Base-by-base conservation (phyloP, 2,113 vertebrate genomes). In the Rissa tridactyla region DNA sequence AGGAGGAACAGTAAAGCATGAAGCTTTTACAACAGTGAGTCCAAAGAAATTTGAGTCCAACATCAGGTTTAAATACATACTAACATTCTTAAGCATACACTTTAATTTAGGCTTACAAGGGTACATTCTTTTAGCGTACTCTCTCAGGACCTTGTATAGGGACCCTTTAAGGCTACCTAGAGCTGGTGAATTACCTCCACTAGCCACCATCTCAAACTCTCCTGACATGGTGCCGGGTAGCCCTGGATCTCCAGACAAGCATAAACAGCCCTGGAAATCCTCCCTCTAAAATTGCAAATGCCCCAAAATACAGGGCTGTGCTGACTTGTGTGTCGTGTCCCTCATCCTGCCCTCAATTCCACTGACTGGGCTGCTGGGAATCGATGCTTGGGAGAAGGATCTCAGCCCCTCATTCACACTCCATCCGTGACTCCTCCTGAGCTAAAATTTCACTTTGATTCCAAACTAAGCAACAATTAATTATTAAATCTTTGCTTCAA, bases 301-400 rank as follows among this genome's bases (percentile, higher is more conserved):
- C 3, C 6, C 18, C 23, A 72, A 57, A 64, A 11, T 7, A 52
- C 5, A 34, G 21, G 25, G 44, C 13, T 44, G 11, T 55, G 52
- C 26, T 55, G n/a, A 52, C 4, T 23, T 11, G 5, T 34, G 22
- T 26, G 38, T 30, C 3, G 0, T 16, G 27, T 15, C 15, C 9
- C 13, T 49, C 20, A 49, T 52, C 19, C 15, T 68, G 19, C 13
- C 65, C 47, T 23, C 15, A 13, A 8, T 70, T 32, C 49, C 34
- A 42, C 10, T 82, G 38, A 32, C 22, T 32, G 9, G 57, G 7
- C 6, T 47, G 6, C 11, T 86, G 55, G 16, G 10, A 64, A 36
- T 21, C 0, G 0, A 0, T 44, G 22, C 16, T 1, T 77, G 9
- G 13, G 38, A 87, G 36, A 84, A 73, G 15, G 13, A 26, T 52